Evolutionary conservation across 2,888 invertebrate species (phyloP), one percentile per base, ranked within the genome.

Genomic region (Cryptocephalus primarius): DNA sequence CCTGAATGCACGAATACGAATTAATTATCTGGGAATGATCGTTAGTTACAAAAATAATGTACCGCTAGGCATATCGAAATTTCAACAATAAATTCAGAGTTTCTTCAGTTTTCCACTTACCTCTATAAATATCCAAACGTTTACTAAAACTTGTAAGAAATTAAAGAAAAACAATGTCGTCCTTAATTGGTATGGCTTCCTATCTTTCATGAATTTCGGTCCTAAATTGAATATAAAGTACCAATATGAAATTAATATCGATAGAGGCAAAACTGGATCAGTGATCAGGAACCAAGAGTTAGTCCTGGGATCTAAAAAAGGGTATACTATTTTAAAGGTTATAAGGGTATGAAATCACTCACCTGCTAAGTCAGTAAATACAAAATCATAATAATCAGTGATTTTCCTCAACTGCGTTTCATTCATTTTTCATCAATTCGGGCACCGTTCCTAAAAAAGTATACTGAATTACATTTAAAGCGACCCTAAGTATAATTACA

Each of bases 171-270:
- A 75, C 59, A 95, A 72, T 1, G 85, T 76, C 56, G 81, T 82
- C 60, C 87, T 82, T 33, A 95, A 67, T 58, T 89, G 80, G 64
- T 83, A 86, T 0, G 95, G 88, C 64, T 89, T 83, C 57, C 89
- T 77, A 65, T 90, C 79, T 55, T 82, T 80, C 95, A 96, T 96
- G 58, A 85, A 82, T 49, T 77, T 75, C 1, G 94, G 94, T 1
- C 94, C 93, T 77, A 85, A 83, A 55, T 77, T 80, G 10, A 81
- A 60, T 1, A 85, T 80, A 65, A 87, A 85, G 66, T 82, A 83
- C 36, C 85, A 69, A 62, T 88, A 88, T 38, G 80, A 69, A 11
- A 73, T 72, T 48, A 88, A 62, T 43, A 88, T 82, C 43, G 78
- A 75, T 14, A 82, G 60, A 8, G 48, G 33, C 0, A 86, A 85